Evolutionary conservation across 2,888 invertebrate species (phyloP), one percentile per base, ranked within the genome.

Genomic region (Hymenopus coronatus): DNA sequence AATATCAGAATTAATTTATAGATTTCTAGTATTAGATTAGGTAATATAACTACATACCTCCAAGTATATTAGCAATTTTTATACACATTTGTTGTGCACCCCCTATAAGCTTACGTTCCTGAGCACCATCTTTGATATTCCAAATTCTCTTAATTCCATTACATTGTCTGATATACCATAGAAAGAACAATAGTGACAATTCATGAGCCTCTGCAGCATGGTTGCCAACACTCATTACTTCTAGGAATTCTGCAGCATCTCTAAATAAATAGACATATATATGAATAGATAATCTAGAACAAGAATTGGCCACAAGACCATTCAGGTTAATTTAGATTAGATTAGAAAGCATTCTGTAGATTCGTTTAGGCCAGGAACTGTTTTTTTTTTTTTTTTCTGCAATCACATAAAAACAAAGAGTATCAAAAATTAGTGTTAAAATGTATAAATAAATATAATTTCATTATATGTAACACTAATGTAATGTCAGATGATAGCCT

Each of bases 41-140:
- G 25, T 14, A 15, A 7, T 28, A 28, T 20, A 8, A 28, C 20
- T n/a, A 0, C 20, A 83, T 89, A 91, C 91, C 91, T 90, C 92
- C 92, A n/a, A 94, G 89, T 40, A 91, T 91, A 87, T 92, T 91
- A 1, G 93, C 93, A 82, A 94, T 91, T 81, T 92, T 91, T 87
- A 92, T 91, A 90, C 93, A 92, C 28, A 94, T 92, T 90, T 93
- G 93, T 90, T 93, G 93, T 2, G 93, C 92, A 28, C 94, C 94
- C 27, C 94, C 94, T 28, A 92, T 90, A 88, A 93, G 91, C 90
- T 93, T 93, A 83, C 92, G 91, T 91, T 94, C 93, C 92, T 93
- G 91, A n/a, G 91, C 92, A 1, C 91, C 91, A 28, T 90, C 91
- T 70, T 90, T 90, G n/a, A 91, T 90, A 28, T 89, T 90, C 90